These are phyloP conservation scores for Frieseomelitta varia DNA, from an alignment of 1,140 invertebrate species.

Conservation along the genomic window DNA sequence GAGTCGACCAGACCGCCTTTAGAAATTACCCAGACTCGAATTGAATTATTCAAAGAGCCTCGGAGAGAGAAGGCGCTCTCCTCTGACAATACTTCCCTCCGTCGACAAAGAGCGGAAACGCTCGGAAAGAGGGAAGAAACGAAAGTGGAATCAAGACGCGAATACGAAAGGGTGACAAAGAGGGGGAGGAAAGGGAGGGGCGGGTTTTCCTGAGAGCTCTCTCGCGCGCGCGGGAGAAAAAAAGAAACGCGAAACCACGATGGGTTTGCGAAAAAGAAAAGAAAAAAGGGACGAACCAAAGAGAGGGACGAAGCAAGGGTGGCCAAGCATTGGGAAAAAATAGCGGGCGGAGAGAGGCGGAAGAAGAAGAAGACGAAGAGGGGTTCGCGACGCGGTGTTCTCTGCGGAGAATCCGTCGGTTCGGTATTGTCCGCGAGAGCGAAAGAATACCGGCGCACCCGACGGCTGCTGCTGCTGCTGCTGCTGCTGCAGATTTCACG, in stretches of 20 bases:
- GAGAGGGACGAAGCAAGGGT: background rate
- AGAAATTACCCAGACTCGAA: constrained; percentile 1
- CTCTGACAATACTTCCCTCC: background rate
- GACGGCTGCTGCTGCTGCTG: constrained; percentile 18
- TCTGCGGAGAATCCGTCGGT: background rate
- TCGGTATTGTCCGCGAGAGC: constrained; percentile 33
- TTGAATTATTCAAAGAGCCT: constrained; percentile 14
- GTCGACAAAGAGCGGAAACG: background rate
- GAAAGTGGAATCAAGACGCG: background rate
- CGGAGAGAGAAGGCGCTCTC: background rate
- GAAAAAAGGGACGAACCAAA: background rate
- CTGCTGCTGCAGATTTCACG: constrained; percentile 40
- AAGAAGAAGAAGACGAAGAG: background rate
- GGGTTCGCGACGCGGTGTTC: background rate
- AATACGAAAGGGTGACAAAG: too few species aligned
- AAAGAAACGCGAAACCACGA: background rate
- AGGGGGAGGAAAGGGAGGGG: too few species aligned
- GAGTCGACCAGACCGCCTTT: background rate
- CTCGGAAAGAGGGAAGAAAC: background rate
- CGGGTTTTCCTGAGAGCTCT: too few species aligned
- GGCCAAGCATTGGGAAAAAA: background rate
- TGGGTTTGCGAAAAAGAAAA: background rate
- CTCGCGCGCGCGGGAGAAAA: too few species aligned
- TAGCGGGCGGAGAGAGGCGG: too few species aligned
- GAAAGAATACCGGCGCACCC: constrained; percentile 40